Conservation (phyloP, 2,113 vertebrate species). For the Tragelaphus imberbis region DNA sequence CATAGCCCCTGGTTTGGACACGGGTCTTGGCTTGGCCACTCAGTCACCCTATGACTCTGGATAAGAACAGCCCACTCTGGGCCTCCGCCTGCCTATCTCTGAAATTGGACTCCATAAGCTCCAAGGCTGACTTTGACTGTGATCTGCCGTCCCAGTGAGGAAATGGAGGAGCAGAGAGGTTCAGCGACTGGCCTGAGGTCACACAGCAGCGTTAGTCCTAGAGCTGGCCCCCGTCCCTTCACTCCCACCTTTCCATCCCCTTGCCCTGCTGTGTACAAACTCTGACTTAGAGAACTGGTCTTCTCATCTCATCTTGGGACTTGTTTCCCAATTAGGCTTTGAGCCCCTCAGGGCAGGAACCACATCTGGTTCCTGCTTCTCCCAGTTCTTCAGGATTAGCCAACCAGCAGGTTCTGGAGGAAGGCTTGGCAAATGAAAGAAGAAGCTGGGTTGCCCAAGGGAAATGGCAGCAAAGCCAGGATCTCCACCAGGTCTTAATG, state of each 20-base stretch:
- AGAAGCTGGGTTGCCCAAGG: not conserved
- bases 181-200: not conserved
- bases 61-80: not conserved
- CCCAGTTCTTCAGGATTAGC: not conserved
- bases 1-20: not conserved
- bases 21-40: not conserved
- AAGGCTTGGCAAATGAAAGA: not conserved
- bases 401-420: slow-evolving; percentile 4
- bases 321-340: slow-evolving; percentile 30
- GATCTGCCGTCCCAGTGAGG: not conserved
- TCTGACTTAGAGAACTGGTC: not conserved
- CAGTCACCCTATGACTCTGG: not conserved
- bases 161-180: not conserved
- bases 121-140: not conserved
- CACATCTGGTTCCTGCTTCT: slow-evolving; percentile 25
- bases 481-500: not conserved
- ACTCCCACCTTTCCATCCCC: not conserved
- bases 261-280: not conserved
- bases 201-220: not conserved
- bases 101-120: not conserved
- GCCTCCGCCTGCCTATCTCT: not conserved
- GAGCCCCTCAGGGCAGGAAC: not conserved
- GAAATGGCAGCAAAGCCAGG: not conserved
- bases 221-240: not conserved
- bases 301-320: not conserved